Percentiles rank a stretch among this genome's conserved stretches.
These are phyloP conservation scores for Zingel zingel DNA, from an alignment of 2,113 vertebrate species.

Conservation along the genomic window DNA sequence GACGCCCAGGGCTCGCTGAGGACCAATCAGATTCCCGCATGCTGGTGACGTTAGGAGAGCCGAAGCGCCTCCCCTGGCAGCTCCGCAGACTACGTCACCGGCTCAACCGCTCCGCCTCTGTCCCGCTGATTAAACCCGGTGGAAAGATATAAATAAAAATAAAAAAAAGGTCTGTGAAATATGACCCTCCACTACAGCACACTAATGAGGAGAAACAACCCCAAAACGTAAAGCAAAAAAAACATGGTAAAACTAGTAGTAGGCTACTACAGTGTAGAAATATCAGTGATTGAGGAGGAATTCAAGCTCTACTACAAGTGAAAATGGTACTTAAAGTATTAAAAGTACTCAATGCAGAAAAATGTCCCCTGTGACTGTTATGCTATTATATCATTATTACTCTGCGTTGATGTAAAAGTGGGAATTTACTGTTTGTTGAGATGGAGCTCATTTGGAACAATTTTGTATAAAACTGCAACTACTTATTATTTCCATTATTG, in stretches of 20 bases:
- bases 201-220: neutral
- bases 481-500: too few relatives aligned
- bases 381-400: too few relatives aligned
- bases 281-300: too few relatives aligned
- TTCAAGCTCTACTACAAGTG: neutral
- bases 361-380: too few relatives aligned
- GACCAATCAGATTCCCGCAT: constrained; percentile 58
- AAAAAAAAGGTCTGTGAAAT: constrained; percentile 5
- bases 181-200: neutral
- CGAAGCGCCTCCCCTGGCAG: constrained; percentile 52
- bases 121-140: constrained; percentile 19
- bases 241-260: neutral
- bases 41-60: constrained; percentile 42
- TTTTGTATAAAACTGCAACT: too few relatives aligned
- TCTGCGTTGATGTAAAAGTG: too few relatives aligned
- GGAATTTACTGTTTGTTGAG: too few relatives aligned
- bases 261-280: neutral
- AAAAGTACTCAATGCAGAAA: too few relatives aligned
- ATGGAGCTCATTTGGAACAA: too few relatives aligned
- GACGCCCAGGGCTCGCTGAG: constrained; percentile 46
- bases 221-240: neutral
- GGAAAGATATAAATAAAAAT: constrained; percentile 22
- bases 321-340: too few relatives aligned
- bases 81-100: constrained; percentile 71
- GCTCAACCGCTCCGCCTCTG: constrained; percentile 30